phyloP scores from a whole-genome alignment of 1,140 invertebrate genomes.

The Pantala flavescens region DNA sequence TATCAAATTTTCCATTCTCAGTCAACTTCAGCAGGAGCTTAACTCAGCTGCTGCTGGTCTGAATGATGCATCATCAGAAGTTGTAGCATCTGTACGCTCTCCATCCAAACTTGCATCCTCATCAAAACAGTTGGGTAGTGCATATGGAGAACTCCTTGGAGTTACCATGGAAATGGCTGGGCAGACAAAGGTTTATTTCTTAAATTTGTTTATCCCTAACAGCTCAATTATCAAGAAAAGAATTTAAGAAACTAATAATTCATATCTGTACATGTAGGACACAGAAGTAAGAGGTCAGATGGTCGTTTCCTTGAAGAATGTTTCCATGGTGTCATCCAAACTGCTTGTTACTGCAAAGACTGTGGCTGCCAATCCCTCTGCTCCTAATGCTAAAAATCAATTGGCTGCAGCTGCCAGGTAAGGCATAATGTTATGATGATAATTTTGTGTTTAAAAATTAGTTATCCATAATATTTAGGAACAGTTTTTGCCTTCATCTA shows the following conservation, averaged over 20 bases:
- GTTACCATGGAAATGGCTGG: slow-evolving; percentile 74
- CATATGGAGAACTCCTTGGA: slow-evolving; percentile 65
- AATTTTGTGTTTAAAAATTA: background rate
- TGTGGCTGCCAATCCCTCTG: slow-evolving; percentile 75
- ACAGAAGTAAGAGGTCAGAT: slow-evolving; percentile 61
- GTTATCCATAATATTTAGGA: too few relatives aligned
- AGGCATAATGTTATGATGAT: slow-evolving; percentile 12
- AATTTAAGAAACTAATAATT: too few relatives aligned
- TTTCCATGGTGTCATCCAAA: slow-evolving; percentile 79
- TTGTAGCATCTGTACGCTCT: slow-evolving; percentile 56
- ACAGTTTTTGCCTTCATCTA: too few relatives aligned
- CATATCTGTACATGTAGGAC: slow-evolving; percentile 37
- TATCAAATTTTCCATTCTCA: slow-evolving; percentile 26
- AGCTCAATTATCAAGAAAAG: too few relatives aligned
- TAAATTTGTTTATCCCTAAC: too few relatives aligned
- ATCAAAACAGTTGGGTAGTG: slow-evolving; percentile 57
- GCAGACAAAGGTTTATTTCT: slow-evolving; percentile 44
- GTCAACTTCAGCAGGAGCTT: slow-evolving; percentile 75
- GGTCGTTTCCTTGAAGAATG: slow-evolving; percentile 73
- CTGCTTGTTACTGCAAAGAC: slow-evolving; percentile 79
- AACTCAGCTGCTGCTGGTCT: slow-evolving; percentile 69
- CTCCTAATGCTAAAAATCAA: slow-evolving; percentile 84
- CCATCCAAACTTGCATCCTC: slow-evolving; percentile 59
- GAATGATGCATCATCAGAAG: slow-evolving; percentile 69
- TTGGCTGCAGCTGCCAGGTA: slow-evolving; percentile 70